Evolutionary conservation across 2,888 invertebrate genomes (phyloP).

Genomic region (Hyalella azteca): DNA sequence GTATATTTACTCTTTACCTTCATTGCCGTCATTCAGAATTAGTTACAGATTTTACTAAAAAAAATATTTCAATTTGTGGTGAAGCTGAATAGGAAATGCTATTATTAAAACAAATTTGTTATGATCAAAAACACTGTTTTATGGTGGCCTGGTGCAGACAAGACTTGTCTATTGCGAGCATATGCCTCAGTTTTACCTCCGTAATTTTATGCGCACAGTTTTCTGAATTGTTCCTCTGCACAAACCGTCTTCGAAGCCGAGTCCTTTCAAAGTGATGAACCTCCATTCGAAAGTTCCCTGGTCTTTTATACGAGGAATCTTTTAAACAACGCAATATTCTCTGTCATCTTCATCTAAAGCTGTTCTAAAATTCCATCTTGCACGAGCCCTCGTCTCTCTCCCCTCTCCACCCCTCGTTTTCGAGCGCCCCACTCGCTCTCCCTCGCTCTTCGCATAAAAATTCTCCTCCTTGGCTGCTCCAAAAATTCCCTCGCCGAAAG

Average conservation of each 20-base stretch:
- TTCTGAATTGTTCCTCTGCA: constrained; percentile 19
- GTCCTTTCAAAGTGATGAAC: constrained; percentile 37
- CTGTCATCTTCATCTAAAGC: constrained; percentile 36
- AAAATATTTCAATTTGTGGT: too few species aligned
- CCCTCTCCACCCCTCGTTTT: background rate
- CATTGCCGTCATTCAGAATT: too few species aligned
- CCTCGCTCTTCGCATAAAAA: constrained; percentile 15
- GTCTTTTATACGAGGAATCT: constrained; percentile 15
- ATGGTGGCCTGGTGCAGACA: too few species aligned
- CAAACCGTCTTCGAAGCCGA: constrained; percentile 11
- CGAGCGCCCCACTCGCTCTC: background rate
- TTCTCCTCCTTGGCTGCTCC: constrained; percentile 19
- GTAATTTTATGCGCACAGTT: too few species aligned
- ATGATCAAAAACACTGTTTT: too few species aligned
- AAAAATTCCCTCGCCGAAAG: constrained; percentile 26
- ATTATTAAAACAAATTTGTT: too few species aligned
- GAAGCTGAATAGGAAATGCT: too few species aligned
- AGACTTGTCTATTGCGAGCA: too few species aligned
- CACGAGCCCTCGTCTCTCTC: background rate
- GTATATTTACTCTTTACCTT: too few species aligned
- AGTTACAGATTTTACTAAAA: too few species aligned
- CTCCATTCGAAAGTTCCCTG: constrained; percentile 3
- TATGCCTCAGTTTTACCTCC: constrained; percentile 6
- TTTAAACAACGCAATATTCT: constrained; percentile 33
- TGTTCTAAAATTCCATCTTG: constrained; percentile 29